A percentile compares a stretch with the other conserved stretches of the same genome.
These are phyloP conservation scores for Stenopsyche tienmushanensis DNA, from an alignment of 1,140 invertebrate species.

Conservation along the genomic window DNA sequence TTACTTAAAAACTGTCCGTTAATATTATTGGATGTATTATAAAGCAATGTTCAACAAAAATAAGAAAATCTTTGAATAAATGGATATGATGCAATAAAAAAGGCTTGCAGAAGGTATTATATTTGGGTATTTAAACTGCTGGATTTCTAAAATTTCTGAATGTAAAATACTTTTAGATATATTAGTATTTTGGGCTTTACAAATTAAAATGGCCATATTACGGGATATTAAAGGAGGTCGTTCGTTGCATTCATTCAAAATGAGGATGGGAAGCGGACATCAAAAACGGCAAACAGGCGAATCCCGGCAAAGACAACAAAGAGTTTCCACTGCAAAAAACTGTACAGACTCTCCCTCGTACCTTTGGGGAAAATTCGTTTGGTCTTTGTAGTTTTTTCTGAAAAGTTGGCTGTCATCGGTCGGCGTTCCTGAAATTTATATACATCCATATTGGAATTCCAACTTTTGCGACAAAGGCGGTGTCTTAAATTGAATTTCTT, in stretches of 20 bases:
- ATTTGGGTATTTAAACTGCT: no score
- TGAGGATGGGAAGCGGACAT: no score
- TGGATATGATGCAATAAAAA: no score
- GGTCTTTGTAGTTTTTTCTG: not conserved
- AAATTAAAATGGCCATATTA: not conserved
- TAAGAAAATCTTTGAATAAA: no score
- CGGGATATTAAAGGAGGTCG: not conserved
- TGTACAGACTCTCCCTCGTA: no score
- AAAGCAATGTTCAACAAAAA: no score
- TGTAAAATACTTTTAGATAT: no score
- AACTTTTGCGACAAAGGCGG: slow-evolving; percentile 12
- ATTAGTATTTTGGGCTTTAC: no score
- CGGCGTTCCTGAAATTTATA: not conserved
- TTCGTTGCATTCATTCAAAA: not conserved
- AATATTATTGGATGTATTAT: no score
- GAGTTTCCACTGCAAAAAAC: not conserved
- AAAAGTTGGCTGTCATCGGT: not conserved
- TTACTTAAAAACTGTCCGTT: no score
- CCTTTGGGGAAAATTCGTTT: not conserved
- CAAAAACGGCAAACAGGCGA: not conserved
- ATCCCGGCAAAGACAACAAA: not conserved
- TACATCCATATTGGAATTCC: slow-evolving; percentile 1
- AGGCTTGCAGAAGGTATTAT: no score
- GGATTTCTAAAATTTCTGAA: no score
- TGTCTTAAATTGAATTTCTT: slow-evolving; percentile 23